Evolutionary conservation across 2,797 vertebrate genomes (phyloP).

Genomic region (Macropodus opercularis): DNA sequence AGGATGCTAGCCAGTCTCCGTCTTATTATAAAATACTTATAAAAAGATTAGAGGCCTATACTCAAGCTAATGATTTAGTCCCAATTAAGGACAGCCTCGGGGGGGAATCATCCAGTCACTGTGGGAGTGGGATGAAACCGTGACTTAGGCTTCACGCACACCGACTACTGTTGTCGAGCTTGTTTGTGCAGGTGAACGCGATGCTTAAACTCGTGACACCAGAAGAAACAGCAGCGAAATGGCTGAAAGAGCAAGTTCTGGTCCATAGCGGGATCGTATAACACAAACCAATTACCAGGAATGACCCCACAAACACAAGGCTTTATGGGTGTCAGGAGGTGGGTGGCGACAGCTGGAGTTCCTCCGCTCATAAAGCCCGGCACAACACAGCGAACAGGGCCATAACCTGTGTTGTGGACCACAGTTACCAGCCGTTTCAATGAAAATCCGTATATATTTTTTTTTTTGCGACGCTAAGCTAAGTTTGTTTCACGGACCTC

Average conservation of each 20-base stretch:
- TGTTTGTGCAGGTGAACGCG: conserved; percentile 3
- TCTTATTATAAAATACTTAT: conserved; percentile 73
- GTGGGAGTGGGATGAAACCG: conserved; percentile 21
- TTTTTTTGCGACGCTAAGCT: conserved; percentile 15
- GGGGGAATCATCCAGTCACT: conserved; percentile 38
- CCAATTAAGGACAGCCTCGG: conserved; percentile 66
- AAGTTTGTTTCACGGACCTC: conserved; percentile 4
- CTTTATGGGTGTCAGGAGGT: conserved; percentile 43
- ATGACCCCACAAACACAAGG: conserved; percentile 35
- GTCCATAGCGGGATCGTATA: conserved; percentile 34
- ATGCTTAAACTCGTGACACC: conserved; percentile 6
- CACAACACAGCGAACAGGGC: conserved; percentile 27
- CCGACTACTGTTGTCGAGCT: conserved; percentile 4
- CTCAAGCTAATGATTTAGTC: conserved; percentile 66
- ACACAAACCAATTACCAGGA: conserved; percentile 51
- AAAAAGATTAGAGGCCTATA: conserved; percentile 67
- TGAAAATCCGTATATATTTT: conserved; percentile 18
- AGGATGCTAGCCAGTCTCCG: conserved; percentile 51
- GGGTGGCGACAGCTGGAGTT: conserved; percentile 45
- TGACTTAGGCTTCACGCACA: conserved; percentile 20
- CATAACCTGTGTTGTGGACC: conserved; percentile 2
- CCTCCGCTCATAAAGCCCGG: conserved; percentile 38
- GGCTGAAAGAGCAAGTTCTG: conserved; percentile 33
- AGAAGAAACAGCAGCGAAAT: conserved; percentile 23
- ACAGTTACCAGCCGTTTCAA: conserved; percentile 1